Percentiles rank a stretch among this genome's conserved stretches.
phyloP scores from a whole-genome alignment of 2,797 vertebrate genomes.

The Periparus ater region DNA sequence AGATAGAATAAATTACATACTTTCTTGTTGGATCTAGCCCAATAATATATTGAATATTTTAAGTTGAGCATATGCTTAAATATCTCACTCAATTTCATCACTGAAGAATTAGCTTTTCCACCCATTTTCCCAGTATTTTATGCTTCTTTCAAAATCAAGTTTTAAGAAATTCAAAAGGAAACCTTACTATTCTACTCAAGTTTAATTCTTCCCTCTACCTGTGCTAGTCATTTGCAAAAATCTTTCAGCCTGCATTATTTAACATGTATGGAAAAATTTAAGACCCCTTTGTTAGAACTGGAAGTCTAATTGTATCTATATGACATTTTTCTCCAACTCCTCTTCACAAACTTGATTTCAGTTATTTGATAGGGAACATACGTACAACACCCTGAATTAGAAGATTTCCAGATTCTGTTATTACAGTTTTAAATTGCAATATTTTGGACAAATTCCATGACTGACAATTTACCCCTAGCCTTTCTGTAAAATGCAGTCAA shows the following conservation, averaged over 20 bases:
- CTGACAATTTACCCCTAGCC: neutral
- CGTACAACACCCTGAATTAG: neutral
- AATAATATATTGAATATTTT: neutral
- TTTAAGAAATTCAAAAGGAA: neutral
- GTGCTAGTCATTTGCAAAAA: neutral
- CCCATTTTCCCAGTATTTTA: neutral
- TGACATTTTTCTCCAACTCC: neutral
- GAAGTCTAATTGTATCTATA: neutral
- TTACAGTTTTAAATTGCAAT: neutral
- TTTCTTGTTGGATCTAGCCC: neutral
- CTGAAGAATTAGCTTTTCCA: neutral
- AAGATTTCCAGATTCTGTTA: neutral
- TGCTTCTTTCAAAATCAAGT: neutral
- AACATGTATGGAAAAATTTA: neutral
- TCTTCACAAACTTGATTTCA: neutral
- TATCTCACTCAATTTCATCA: neutral
- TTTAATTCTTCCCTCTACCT: neutral
- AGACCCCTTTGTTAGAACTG: neutral
- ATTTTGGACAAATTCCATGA: neutral
- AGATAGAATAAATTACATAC: neutral
- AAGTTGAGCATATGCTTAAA: neutral
- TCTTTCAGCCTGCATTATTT: neutral
- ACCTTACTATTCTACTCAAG: neutral
- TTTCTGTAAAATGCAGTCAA: neutral
- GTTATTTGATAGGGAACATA: neutral